These are phyloP conservation scores for Ploceus nigricollis DNA, from an alignment of 2,113 vertebrate genomes.

Conservation along the genomic window DNA sequence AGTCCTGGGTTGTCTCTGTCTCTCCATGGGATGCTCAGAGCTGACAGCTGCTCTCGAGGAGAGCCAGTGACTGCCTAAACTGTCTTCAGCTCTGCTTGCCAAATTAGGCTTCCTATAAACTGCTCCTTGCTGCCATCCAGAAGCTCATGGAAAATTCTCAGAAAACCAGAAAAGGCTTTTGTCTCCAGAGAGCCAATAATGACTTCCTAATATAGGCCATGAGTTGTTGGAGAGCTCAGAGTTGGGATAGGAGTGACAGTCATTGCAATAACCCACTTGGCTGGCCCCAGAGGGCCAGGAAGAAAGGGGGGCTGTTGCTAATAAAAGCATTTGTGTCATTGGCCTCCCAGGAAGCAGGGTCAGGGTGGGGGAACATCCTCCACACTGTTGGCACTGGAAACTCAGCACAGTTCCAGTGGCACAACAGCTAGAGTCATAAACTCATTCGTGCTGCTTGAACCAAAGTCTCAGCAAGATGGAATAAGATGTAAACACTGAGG, in stretches of 20 bases:
- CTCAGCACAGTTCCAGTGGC: not conserved
- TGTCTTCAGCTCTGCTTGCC: not conserved
- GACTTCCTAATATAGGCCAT: not conserved
- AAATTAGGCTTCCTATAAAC: not conserved
- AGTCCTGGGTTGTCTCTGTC: not conserved
- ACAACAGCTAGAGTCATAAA: not conserved
- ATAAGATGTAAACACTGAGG: fast-evolving
- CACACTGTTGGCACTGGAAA: not conserved
- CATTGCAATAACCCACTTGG: not conserved
- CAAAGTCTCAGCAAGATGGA: not conserved
- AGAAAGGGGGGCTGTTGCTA: not conserved
- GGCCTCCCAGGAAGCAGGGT: not conserved
- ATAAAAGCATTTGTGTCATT: not conserved
- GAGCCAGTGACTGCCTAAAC: not conserved
- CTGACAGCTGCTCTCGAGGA: not conserved
- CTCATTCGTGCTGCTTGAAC: not conserved
- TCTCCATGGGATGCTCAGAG: not conserved
- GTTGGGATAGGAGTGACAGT: not conserved
- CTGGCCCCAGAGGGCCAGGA: not conserved
- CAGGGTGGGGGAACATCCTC: not conserved
- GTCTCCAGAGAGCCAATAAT: not conserved
- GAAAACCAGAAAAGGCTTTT: not conserved
- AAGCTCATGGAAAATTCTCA: not conserved
- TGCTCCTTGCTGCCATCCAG: not conserved
- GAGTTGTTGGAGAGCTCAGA: not conserved